Conservation (phyloP, 2,888 invertebrate species). For the Liodrosophila aerea region DNA sequence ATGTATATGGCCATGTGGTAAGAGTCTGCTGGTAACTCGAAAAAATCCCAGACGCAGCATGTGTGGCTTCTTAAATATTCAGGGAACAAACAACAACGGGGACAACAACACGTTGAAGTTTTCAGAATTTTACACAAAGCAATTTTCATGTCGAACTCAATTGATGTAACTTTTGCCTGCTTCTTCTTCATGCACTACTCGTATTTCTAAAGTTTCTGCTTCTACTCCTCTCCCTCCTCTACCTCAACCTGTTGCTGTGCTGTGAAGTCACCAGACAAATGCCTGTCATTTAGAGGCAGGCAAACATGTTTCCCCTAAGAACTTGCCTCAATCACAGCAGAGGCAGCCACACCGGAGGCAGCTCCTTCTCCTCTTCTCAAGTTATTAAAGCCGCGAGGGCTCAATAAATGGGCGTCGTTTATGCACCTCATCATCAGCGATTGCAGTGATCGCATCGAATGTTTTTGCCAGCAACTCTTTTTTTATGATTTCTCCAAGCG, state of each 20-base stretch:
- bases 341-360: slow-evolving; percentile 7
- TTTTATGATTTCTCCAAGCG: slow-evolving; percentile 48
- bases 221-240: slow-evolving; percentile 4
- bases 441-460: slow-evolving; percentile 67
- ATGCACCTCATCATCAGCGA: slow-evolving; percentile 78
- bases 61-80: slow-evolving; percentile 70
- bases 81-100: slow-evolving; percentile 44
- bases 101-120: slow-evolving; percentile 22
- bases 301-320: slow-evolving; percentile 58
- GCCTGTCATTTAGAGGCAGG: slow-evolving; percentile 75
- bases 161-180: slow-evolving; percentile 58
- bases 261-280: slow-evolving; percentile 61
- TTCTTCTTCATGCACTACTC: slow-evolving; percentile 12
- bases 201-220: too few species aligned
- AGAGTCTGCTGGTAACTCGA: slow-evolving; percentile 11
- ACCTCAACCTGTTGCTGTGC: background rate
- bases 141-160: slow-evolving; percentile 76
- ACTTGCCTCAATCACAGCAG: slow-evolving; percentile 26
- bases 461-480: slow-evolving; percentile 35
- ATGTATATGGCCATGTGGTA: slow-evolving; percentile 22
- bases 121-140: slow-evolving; percentile 41
- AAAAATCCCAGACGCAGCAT: slow-evolving; percentile 25
- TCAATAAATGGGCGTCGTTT: slow-evolving; percentile 78
- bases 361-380: slow-evolving; percentile 25
- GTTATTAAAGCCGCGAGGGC: slow-evolving; percentile 72